These are phyloP conservation scores for Actinemys pallida DNA, from an alignment of 2,113 vertebrate genomes.

Conservation along the genomic window DNA sequence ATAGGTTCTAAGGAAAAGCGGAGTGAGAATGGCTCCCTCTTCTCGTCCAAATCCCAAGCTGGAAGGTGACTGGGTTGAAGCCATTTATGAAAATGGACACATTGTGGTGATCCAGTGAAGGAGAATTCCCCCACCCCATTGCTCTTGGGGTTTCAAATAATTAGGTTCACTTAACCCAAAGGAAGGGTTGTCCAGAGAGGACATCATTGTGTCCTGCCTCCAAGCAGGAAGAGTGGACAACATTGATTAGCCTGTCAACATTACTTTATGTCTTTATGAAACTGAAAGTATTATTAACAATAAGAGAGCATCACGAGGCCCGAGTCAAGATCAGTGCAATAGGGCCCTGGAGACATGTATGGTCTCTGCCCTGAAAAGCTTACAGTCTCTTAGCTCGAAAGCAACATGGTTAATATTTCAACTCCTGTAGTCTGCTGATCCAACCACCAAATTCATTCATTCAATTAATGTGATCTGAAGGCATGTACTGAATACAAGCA, in stretches of 20 bases:
- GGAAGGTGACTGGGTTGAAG: background rate
- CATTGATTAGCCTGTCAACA: background rate
- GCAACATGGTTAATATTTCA: background rate
- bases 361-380: background rate
- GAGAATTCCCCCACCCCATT: background rate
- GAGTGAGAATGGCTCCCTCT: background rate
- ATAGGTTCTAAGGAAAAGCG: background rate
- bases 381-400: background rate
- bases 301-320: background rate
- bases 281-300: background rate
- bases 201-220: background rate
- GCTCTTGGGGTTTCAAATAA: background rate
- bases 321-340: background rate
- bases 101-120: too few species aligned
- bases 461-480: background rate
- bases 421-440: background rate
- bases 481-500: background rate
- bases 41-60: background rate
- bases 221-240: slow-evolving; percentile 1
- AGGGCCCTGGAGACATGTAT: background rate
- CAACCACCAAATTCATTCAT: background rate
- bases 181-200: too few species aligned
- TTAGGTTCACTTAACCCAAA: too few species aligned
- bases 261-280: background rate
- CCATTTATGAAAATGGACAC: background rate